Evolutionary conservation across 2,113 vertebrate genomes (phyloP).

Genomic region (Heliornis fulica): DNA sequence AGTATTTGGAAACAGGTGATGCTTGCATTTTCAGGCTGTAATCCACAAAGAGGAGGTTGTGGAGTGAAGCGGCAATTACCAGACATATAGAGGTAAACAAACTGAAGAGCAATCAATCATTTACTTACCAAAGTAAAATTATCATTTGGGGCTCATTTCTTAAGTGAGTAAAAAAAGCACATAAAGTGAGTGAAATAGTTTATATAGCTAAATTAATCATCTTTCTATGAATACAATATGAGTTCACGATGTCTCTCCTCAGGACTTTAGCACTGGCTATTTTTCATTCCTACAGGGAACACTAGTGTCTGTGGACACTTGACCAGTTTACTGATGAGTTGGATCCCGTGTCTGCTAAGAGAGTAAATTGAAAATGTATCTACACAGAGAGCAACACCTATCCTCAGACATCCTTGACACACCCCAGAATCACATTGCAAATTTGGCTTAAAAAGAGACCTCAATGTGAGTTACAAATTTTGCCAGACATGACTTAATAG

Average conservation of each 20-base stretch:
- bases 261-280: not conserved
- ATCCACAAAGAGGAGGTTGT: not conserved
- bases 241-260: not conserved
- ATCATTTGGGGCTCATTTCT: not conserved
- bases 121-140: not conserved
- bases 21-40: not conserved
- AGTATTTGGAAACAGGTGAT: not conserved
- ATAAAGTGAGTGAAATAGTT: not conserved
- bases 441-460: not conserved
- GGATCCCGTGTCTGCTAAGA: not conserved
- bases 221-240: not conserved
- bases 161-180: not conserved
- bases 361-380: not conserved
- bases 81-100: not conserved
- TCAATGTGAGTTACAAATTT: not conserved
- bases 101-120: not conserved
- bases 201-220: not conserved
- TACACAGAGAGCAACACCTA: not conserved
- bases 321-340: fast-evolving
- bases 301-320: not conserved
- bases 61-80: not conserved
- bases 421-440: not conserved
- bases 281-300: not conserved
- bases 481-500: not conserved
- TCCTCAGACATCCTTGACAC: not conserved